Evolutionary conservation across 2,888 invertebrate genomes (phyloP), one percentile per base, ranked within the genome.

Genomic region (Corythucha ciliata): DNA sequence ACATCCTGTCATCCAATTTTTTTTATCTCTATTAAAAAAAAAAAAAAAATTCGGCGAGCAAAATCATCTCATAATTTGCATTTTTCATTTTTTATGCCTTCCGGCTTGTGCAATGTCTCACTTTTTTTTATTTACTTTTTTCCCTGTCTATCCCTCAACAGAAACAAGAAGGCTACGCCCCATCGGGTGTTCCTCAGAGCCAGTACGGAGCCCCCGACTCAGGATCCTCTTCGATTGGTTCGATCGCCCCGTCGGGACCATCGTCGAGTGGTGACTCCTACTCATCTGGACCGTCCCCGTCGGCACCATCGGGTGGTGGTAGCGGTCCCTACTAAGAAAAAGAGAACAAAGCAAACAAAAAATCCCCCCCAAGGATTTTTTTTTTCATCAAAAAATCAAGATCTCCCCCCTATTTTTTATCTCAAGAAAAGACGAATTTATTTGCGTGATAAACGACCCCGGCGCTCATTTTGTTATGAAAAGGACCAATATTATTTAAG

Each of bases 131-230:
- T n/a, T n/a, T n/a, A n/a, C n/a, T n/a, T n/a, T n/a, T n/a, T n/a
- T n/a, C n/a, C n/a, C n/a, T n/a, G n/a, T n/a, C n/a, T n/a, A n/a
- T n/a, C n/a, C n/a, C n/a, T n/a, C 60, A 60, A 21, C 69, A 75
- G 75, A 75, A 75, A 68, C 74, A 75, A 69, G 75, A 74, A 67
- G 75, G 75, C 24, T 75, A 75, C 64, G 74, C 75, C 1, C 72
- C 72, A 24, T 62, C 62, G n/a, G 34, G 72, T 70, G n/a, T 67
- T 60, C 18, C 67, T 64, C 69, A 74, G 22, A 73, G 74, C 40
- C 59, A 70, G 58, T 75, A 76, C 60, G 75, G 75, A 29, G 69
- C 72, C 25, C 74, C 75, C 27, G 59, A 63, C 14, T 64, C 64
- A 12, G 40, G 40, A 29, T 18, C 25, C 7, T 10, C 10, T n/a